Percentiles rank a stretch among this genome's conserved stretches.
phyloP scores from a whole-genome alignment of 2,888 invertebrate species.

The Latrodectus elegans region DNA sequence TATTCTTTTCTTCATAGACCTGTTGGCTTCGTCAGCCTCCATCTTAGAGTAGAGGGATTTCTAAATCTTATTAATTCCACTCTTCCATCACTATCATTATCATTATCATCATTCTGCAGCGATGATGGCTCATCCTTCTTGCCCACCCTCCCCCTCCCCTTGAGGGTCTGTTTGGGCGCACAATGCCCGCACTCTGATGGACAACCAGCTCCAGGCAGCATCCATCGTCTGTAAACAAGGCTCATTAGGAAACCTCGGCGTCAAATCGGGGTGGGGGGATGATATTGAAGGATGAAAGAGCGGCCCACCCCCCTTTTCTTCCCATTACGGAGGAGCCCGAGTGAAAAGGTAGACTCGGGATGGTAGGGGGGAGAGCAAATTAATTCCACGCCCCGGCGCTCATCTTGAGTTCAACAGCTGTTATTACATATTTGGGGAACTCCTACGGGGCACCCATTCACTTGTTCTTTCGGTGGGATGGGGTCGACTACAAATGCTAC shows the following conservation, averaged over 20 bases:
- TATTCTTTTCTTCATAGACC: no score
- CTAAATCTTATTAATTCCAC: no score
- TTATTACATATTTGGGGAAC: constrained; percentile 50
- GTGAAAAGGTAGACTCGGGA: not conserved
- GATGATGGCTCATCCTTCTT: not conserved
- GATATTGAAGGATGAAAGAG: not conserved
- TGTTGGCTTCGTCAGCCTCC: no score
- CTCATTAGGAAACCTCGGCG: constrained; percentile 22
- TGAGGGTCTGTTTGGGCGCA: not conserved
- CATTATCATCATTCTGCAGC: not conserved
- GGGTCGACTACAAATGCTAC: constrained; percentile 19
- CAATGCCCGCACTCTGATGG: not conserved
- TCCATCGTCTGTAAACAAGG: constrained; percentile 40
- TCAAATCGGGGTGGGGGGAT: constrained; percentile 1
- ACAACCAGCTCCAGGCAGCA: constrained; percentile 17
- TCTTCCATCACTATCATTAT: no score
- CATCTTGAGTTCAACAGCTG: constrained; percentile 58
- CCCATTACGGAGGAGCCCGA: no score
- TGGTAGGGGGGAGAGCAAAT: constrained; percentile 37
- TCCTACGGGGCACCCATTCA: constrained; percentile 10
- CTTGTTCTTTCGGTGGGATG: not conserved
- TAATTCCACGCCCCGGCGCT: constrained; percentile 62
- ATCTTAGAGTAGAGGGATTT: no score
- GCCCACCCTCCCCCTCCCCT: not conserved
- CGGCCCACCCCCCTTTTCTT: no score